Evolutionary conservation across 2,113 vertebrate genomes (phyloP).

Genomic region (Heptranchias perlo): DNA sequence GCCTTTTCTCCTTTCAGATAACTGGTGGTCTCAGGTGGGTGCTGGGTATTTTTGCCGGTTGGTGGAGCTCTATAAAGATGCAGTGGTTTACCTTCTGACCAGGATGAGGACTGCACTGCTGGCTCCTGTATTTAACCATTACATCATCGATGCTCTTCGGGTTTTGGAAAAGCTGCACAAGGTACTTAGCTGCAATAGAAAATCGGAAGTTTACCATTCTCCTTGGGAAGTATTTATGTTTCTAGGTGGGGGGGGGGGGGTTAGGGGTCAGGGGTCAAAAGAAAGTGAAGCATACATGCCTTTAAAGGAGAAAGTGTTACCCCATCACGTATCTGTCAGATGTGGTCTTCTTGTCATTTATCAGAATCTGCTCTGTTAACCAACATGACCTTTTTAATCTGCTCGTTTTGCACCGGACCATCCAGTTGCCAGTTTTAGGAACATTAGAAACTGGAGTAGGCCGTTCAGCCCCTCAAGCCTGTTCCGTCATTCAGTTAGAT

Average conservation of each 20-base stretch:
- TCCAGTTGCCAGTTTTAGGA: no score
- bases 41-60: slow-evolving; percentile 78
- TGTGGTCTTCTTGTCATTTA: neutral
- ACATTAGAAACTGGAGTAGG: no score
- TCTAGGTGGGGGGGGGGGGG: neutral
- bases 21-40: slow-evolving; percentile 94
- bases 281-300: neutral
- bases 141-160: slow-evolving; percentile 77
- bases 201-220: neutral
- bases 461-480: no score
- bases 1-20: slow-evolving; percentile 64
- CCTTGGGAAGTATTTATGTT: neutral
- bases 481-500: no score
- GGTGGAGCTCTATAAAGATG: slow-evolving; percentile 87
- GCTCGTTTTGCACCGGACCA: neutral
- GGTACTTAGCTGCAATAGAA: slow-evolving; percentile 54
- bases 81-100: slow-evolving; percentile 83
- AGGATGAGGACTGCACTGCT: slow-evolving; percentile 80
- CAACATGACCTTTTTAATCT: neutral
- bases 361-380: neutral
- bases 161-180: slow-evolving; percentile 92
- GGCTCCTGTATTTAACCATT: slow-evolving; percentile 80
- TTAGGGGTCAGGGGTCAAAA: neutral
- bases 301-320: neutral
- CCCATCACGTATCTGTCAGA: neutral